These are phyloP conservation scores for Notechis scutatus DNA, from an alignment of 2,113 vertebrate species.

Conservation along the genomic window DNA sequence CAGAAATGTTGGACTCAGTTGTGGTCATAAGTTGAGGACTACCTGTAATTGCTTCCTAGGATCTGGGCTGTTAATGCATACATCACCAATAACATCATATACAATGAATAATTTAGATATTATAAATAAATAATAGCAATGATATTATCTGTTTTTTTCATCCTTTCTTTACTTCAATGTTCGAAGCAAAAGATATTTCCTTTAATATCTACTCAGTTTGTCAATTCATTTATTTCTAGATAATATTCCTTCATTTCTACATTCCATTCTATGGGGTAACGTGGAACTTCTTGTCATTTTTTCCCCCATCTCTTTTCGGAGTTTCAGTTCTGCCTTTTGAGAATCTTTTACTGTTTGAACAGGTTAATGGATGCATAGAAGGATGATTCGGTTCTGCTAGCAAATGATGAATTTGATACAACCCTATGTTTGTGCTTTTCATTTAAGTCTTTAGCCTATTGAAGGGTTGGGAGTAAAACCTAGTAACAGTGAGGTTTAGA, in stretches of 20 bases:
- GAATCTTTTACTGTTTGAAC: neutral
- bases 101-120: neutral
- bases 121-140: neutral
- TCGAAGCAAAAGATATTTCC: neutral
- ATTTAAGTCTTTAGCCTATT: neutral
- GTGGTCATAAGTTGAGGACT: too few relatives aligned
- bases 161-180: slow-evolving; percentile 28
- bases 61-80: neutral
- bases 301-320: neutral
- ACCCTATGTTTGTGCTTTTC: neutral
- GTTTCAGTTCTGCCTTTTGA: neutral
- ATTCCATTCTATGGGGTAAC: neutral
- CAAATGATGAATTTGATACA: neutral
- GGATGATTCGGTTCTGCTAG: neutral
- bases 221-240: neutral
- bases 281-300: neutral
- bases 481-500: neutral
- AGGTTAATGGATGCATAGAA: neutral
- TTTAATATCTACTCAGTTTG: neutral
- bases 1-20: too few relatives aligned
- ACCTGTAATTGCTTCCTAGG: neutral
- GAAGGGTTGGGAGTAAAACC: neutral
- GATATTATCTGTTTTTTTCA: neutral
- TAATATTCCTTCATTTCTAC: neutral
- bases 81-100: neutral